Percentiles rank a stretch among this genome's conserved stretches.
phyloP scores from a whole-genome alignment of 2,797 vertebrate species.

The Semotilus atromaculatus region DNA sequence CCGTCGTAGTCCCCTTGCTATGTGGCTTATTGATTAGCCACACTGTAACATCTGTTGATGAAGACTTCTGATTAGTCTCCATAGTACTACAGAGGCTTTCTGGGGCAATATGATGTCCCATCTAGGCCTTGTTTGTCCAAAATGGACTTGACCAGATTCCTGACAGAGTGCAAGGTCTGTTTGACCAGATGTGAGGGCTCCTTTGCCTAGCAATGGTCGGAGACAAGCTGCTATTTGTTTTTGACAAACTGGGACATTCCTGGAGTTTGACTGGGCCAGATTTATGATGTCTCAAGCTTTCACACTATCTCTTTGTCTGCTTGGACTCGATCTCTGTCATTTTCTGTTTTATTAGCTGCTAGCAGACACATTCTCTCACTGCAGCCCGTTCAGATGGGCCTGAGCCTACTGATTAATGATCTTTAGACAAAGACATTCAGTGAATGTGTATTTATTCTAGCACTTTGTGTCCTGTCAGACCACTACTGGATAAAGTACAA shows the following conservation, averaged over 20 bases:
- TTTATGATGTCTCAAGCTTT: constrained; percentile 66
- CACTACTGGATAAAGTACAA: constrained; percentile 24
- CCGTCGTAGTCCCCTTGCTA: not conserved
- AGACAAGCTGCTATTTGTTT: constrained; percentile 75
- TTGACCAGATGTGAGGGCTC: constrained; percentile 70
- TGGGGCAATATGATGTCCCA: constrained; percentile 44
- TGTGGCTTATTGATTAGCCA: constrained; percentile 59
- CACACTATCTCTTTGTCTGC: constrained; percentile 71
- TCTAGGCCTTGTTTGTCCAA: constrained; percentile 58
- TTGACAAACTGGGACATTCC: constrained; percentile 74
- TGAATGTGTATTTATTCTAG: constrained; percentile 54
- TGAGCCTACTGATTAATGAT: constrained; percentile 62
- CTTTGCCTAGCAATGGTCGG: constrained; percentile 61
- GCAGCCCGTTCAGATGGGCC: constrained; percentile 59
- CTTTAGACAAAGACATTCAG: constrained; percentile 58
- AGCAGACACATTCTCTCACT: constrained; percentile 63
- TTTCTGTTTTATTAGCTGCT: constrained; percentile 71
- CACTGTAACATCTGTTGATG: constrained; percentile 53
- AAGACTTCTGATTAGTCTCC: constrained; percentile 15
- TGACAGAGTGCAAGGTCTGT: constrained; percentile 59
- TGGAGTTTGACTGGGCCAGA: constrained; percentile 68
- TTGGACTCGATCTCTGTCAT: constrained; percentile 57
- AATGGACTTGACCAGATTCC: constrained; percentile 47
- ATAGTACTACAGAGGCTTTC: constrained; percentile 24
- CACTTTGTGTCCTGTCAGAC: constrained; percentile 41